Base-by-base conservation (phyloP, 2,888 invertebrate species). In the Melieria picta region DNA sequence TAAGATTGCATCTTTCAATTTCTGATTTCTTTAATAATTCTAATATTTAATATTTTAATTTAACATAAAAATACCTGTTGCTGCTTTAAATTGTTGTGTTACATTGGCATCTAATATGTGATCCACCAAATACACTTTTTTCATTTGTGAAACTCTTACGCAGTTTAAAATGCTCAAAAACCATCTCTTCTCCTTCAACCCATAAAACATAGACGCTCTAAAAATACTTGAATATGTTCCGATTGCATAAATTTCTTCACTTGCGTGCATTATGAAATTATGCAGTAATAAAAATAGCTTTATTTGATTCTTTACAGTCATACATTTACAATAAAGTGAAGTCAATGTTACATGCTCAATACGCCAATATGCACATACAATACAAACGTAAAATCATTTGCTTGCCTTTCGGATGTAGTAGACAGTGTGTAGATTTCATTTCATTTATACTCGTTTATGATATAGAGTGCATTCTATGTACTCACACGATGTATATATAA, bases 221-320 rank as follows among this genome's bases (percentile, higher is more conserved):
- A 58, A 13, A 50, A 10, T 50, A 10, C 2, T 11, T 10, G 11
- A 50, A 50, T 50, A 52, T 13, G 13, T 7, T 52, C 10, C 13
- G 11, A 11, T 52, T 52, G 1, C 11, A 52, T n/a, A 5, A 52
- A 52, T n/a, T 4, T 52, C 11, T n/a, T n/a, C 16, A 52, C 13
- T 52, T 9, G 13, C n/a, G 9, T 13, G 13, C n/a, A 43, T 60
- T 30, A 30, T 30, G 30, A 30, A 30, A 30, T 30, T 30, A 30
- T 30, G 43, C 4, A n/a, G n/a, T 60, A 60, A 60, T 60, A 60
- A 60, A 60, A 60, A 60, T 60, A 60, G 43, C 43, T 60, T 60
- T 60, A 60, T 60, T 60, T 42, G n/a, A 7, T 60, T 43, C 43
- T 30, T 43, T 43, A 42, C 43, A 42, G n/a, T 7, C 43, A 7